Evolutionary conservation across 2,888 invertebrate species (phyloP), one percentile per base, ranked within the genome.

Genomic region (Pandemis corylana): DNA sequence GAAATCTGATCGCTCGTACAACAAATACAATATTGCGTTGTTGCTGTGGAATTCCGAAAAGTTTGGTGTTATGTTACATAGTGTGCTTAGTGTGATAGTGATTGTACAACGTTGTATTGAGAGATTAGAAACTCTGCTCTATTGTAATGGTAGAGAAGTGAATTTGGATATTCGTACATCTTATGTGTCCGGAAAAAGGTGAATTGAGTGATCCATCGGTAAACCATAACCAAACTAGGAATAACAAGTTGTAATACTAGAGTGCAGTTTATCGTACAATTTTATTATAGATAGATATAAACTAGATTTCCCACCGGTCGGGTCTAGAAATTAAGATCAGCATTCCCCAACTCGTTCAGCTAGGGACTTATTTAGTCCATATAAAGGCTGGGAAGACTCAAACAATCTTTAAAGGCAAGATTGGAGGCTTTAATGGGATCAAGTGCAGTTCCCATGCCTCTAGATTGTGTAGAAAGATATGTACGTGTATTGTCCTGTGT

Each of bases 1-100:
- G 70, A 74, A 74, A 74, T 74, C 70, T 70, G 74, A 74, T 66
- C 66, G 68, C 63, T 44, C 44, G 13, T 12, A 63, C 62, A 72
- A 49, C 72, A 72, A 65, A 72, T 68, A 68, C 49, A 68, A 67
- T 49, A 61, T 61, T 10, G 15, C 59, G 49, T 41, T 51, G 62
- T 69, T 28, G 44, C 49, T 20, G 15, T 36, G 61, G 74, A 74
- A 70, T 70, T 74, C 65, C 13, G 64, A 62, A 69, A 70, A 66
- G 64, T 46, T 12, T 20, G 64, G 73, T 70, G 51, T 74, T 51
- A 62, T 3, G 65, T 74, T 70, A 66, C 74, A 15, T 51, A 20
- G 13, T 15, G 13, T 12, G 12, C 41, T 36, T 56, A 15, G 20
- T 15, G 56, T 51, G 51, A 10, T n/a, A 15, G n/a, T n/a, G 56